phyloP scores from a whole-genome alignment of 2,113 vertebrate species.

The Pelobates fuscus region DNA sequence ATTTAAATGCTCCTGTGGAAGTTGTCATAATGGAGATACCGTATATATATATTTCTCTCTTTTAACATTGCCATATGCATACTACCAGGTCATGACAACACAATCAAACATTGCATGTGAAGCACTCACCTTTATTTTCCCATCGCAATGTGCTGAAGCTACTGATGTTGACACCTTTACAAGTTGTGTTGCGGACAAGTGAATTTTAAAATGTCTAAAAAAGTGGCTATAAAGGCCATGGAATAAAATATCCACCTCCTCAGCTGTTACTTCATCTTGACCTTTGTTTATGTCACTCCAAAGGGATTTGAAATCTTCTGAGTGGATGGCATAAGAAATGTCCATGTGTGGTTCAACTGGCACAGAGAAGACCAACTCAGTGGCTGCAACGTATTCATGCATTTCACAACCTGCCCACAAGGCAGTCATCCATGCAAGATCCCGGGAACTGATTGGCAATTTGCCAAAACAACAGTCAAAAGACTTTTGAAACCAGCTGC shows the following conservation, averaged over 20 bases:
- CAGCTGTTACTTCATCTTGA: constrained; percentile 70
- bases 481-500: constrained; percentile 83
- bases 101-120: too few relatives aligned
- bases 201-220: constrained; percentile 86
- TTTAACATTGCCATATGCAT: too few relatives aligned
- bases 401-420: constrained; percentile 82
- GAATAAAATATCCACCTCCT: constrained; percentile 83
- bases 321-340: constrained; percentile 77
- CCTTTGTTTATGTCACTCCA: constrained; percentile 79
- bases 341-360: constrained; percentile 72
- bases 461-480: constrained; percentile 88
- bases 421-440: constrained; percentile 85
- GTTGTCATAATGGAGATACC: too few relatives aligned
- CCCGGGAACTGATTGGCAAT: constrained; percentile 77
- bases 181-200: constrained; percentile 80
- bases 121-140: constrained; percentile 83
- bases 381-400: constrained; percentile 59
- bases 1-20: too few relatives aligned
- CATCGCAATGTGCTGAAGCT: constrained; percentile 79
- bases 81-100: too few relatives aligned
- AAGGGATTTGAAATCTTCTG: constrained; percentile 82
- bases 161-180: constrained; percentile 81
- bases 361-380: constrained; percentile 81
- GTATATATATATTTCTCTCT: too few relatives aligned
- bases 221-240: constrained; percentile 83